These are phyloP conservation scores for Phlogophora meticulosa DNA, from an alignment of 2,888 invertebrate genomes.

Conservation along the genomic window DNA sequence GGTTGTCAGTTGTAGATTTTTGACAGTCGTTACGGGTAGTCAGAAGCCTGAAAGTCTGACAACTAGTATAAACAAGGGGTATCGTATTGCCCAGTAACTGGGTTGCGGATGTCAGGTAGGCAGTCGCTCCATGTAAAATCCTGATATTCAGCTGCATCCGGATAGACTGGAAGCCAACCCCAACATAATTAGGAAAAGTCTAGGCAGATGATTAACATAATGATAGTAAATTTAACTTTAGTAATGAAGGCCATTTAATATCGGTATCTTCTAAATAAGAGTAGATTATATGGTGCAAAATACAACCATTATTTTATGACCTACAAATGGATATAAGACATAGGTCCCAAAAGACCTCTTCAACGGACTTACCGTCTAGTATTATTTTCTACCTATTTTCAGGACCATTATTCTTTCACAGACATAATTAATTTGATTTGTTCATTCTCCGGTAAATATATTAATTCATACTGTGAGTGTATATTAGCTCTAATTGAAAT, in stretches of 20 bases:
- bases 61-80: no score
- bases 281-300: neutral
- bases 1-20: no score
- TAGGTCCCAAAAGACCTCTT: neutral
- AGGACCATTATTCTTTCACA: neutral
- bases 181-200: no score
- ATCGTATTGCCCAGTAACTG: no score
- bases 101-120: no score
- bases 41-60: no score
- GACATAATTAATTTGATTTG: constrained; percentile 27
- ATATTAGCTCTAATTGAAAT: neutral
- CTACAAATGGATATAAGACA: neutral
- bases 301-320: neutral
- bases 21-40: no score
- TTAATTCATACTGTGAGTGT: neutral
- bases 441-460: neutral
- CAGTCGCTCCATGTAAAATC: no score
- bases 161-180: no score
- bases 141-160: no score
- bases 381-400: neutral
- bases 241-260: no score
- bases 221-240: no score
- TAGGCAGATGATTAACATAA: neutral
- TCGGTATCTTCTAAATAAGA: neutral
- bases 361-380: neutral